phyloP scores from a whole-genome alignment of 2,113 vertebrate species.

The Clarias magur region DNA sequence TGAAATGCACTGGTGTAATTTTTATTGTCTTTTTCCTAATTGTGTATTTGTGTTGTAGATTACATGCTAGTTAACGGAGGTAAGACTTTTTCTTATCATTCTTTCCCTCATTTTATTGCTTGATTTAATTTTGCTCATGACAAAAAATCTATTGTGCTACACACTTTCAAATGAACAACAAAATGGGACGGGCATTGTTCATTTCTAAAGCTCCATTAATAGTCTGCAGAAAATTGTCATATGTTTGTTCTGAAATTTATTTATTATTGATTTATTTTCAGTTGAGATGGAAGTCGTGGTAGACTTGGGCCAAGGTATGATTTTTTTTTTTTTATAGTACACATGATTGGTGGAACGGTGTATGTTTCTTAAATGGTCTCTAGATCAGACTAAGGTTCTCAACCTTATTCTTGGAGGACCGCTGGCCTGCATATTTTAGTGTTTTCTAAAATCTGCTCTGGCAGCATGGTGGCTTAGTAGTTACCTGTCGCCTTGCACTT shows the following conservation, averaged over 20 bases:
- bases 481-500: too few species aligned
- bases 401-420: not conserved
- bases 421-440: too few species aligned
- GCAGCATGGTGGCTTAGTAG: too few species aligned
- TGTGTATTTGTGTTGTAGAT: conserved; percentile 11
- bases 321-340: not conserved
- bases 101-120: not conserved
- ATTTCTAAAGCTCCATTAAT: not conserved
- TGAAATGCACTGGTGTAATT: not conserved
- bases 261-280: not conserved
- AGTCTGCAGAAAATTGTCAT: not conserved
- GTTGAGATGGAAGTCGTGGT: not conserved
- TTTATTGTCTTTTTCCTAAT: not conserved
- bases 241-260: not conserved
- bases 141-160: not conserved
- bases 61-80: rapidly evolving
- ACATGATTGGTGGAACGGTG: not conserved
- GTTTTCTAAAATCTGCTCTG: too few species aligned
- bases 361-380: not conserved
- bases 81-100: not conserved
- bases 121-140: not conserved
- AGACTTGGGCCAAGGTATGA: not conserved
- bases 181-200: not conserved
- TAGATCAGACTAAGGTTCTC: too few species aligned
- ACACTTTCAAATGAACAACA: not conserved